These are phyloP conservation scores for Takifugu bimaculatus DNA, from an alignment of 2,113 vertebrate species.

Conservation along the genomic window DNA sequence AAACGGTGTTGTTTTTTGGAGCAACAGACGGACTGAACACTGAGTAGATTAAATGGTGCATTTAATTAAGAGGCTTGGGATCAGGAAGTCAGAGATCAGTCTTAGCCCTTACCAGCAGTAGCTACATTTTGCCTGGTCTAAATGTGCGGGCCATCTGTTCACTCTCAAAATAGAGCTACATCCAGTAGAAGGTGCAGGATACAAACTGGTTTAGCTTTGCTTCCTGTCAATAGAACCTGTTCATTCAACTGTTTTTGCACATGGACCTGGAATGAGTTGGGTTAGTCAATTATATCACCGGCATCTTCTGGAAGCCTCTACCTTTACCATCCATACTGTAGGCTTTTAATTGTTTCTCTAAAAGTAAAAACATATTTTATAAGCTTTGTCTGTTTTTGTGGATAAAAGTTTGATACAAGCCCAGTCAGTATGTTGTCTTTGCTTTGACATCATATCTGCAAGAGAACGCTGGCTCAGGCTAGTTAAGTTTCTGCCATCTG, in stretches of 20 bases:
- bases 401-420: not conserved
- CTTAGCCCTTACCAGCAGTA: constrained; percentile 51
- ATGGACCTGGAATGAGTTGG: no score
- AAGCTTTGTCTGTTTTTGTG: no score
- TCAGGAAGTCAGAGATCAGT: constrained; percentile 63
- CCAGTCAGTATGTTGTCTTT: not conserved
- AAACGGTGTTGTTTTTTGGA: constrained; percentile 28
- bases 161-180: constrained; percentile 54
- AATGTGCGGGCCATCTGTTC: constrained; percentile 66
- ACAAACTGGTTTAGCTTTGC: not conserved
- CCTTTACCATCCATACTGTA: no score
- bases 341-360: no score
- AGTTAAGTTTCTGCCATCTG: constrained; percentile 35
- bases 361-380: no score
- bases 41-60: constrained; percentile 65
- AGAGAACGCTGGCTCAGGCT: not conserved
- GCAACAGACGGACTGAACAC: constrained; percentile 34
- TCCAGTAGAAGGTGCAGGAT: constrained; percentile 18
- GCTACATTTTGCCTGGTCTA: constrained; percentile 69
- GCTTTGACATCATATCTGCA: constrained; percentile 1
- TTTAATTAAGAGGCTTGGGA: constrained; percentile 70
- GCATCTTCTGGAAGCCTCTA: no score
- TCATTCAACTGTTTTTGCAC: no score
- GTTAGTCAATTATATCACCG: no score
- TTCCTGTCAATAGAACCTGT: no score